Conservation (phyloP, 1,140 invertebrate species). For the Rhagoletis zephyria region DNA sequence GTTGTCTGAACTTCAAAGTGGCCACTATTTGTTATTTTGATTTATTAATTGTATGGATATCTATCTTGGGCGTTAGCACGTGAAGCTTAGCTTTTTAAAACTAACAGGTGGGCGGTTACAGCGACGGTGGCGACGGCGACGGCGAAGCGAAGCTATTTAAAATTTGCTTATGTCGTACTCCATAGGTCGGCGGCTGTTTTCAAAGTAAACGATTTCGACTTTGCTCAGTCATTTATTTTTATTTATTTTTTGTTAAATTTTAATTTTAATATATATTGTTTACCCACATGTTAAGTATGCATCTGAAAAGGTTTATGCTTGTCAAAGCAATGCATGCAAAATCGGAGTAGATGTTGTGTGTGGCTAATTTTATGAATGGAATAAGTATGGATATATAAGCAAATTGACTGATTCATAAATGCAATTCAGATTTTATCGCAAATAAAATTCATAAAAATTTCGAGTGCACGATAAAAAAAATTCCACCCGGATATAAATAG, state of each 20-base stretch:
- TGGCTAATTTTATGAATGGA: neutral
- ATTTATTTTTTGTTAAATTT: neutral
- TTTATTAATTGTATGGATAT: slow-evolving; percentile 33
- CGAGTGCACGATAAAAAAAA: too few relatives aligned
- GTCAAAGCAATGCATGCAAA: neutral
- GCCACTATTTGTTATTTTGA: slow-evolving; percentile 36
- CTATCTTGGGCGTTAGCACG: neutral
- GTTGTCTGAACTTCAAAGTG: neutral
- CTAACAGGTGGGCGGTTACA: slow-evolving; percentile 4
- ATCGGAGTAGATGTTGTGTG: slow-evolving; percentile 5
- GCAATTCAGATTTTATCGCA: neutral
- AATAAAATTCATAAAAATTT: neutral
- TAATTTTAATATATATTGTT: slow-evolving; percentile 9
- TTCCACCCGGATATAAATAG: too few relatives aligned
- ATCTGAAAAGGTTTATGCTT: neutral
- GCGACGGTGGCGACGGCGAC: neutral
- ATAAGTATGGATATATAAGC: neutral
- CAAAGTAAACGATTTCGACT: neutral
- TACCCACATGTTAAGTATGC: neutral
- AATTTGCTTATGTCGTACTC: neutral
- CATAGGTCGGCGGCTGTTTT: neutral
- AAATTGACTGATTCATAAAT: slow-evolving; percentile 10
- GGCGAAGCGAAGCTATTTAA: neutral
- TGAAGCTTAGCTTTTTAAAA: neutral
- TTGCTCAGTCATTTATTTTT: neutral